Conservation (phyloP, 2,113 vertebrate species). For the Oncorhynchus kisutch region DNA sequence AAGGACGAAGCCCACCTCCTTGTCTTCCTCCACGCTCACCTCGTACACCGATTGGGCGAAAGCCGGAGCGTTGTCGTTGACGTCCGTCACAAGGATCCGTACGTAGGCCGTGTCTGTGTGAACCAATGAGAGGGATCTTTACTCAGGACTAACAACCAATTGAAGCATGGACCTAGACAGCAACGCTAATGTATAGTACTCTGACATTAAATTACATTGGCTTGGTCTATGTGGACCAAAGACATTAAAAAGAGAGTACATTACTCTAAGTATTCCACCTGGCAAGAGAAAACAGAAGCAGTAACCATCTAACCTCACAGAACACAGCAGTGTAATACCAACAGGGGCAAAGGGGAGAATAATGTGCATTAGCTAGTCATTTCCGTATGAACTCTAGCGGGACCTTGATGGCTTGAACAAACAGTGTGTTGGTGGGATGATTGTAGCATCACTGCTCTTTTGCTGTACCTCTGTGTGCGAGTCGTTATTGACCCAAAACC, state of each 20-base stretch:
- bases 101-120: slow-evolving; percentile 82
- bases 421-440: background rate
- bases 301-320: background rate
- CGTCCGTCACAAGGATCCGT: slow-evolving; percentile 83
- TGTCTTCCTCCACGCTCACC: slow-evolving; percentile 84
- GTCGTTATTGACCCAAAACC: slow-evolving; percentile 25
- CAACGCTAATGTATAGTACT: background rate
- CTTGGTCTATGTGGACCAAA: background rate
- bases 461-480: slow-evolving; percentile 11
- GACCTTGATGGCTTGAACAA: background rate
- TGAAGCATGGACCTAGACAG: background rate
- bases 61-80: slow-evolving; percentile 85
- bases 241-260: background rate
- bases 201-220: background rate
- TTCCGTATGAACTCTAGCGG: background rate
- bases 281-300: background rate
- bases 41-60: slow-evolving; percentile 80
- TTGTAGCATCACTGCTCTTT: background rate
- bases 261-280: background rate
- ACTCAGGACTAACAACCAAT: background rate
- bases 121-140: background rate
- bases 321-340: background rate
- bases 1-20: slow-evolving; percentile 81
- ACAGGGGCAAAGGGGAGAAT: background rate
- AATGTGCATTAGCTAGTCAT: background rate